Base-by-base conservation (phyloP, 37 sponge, comb jelly and placozoan genomes). In the Crambe crambe region DNA sequence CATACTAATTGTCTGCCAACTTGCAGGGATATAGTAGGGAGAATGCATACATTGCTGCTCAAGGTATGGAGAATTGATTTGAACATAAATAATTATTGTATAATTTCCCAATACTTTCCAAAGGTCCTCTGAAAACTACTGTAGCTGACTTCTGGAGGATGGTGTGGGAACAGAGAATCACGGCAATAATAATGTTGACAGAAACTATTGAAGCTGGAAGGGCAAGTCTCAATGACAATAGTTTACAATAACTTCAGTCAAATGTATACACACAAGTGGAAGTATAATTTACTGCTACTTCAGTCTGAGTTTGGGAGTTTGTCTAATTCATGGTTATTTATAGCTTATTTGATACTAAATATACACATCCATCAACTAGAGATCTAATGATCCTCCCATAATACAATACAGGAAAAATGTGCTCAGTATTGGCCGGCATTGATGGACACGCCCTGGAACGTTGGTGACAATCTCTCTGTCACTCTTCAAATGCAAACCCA, bases 391-490 rank as follows among this genome's bases (percentile, higher is more conserved):
- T 35, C 23, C n/a, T 23, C 37, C 23, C 43, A 40, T 54, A 23
- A 42, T 56, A 22, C 36, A 2, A 36, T 71, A 25, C 39, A 87
- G 87, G 80, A 78, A 31, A 96, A 96, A 51, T 96, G 94, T 87
- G 80, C 76, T 40, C 81, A 59, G 44, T 96, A 96, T 68, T 96
- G 91, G 91, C 97, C 97, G 2, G 68, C 70, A 1, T 29, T 54
- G 21, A 25, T 68, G 32, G 67, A 70, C 2, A 77, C 86, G 2
- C 57, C 72, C 12, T 41, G 63, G 75, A 70, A 74, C 10, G 70
- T 76, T 36, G 76, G 77, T 12, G 42, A 30, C 2, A 68, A 31
- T 42, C 59, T 91, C 36, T 3, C 37, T 20, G 89, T 94, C 15
- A 94, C 88, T 29, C 85, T 94, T 18, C 35, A 37, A 3, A 43